Evolutionary conservation across 2,888 invertebrate species (phyloP).

Genomic region (Cyaniris semiargus): DNA sequence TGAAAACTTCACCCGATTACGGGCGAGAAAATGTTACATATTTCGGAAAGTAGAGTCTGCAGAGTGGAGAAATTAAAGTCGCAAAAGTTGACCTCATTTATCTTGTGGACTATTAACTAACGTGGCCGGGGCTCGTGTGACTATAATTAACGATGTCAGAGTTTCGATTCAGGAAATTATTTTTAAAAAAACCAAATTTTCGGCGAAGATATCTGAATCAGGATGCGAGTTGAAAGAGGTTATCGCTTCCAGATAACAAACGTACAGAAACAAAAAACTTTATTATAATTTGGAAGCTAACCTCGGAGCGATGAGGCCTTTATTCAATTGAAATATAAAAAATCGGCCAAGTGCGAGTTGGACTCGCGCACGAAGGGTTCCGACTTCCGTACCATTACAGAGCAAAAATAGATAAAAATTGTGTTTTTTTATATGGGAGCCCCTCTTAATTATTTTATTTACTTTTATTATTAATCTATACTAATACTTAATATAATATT

Average conservation of each 20-base stretch:
- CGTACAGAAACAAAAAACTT: background rate
- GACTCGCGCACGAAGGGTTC: no score
- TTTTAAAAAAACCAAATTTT: background rate
- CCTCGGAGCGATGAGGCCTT: background rate
- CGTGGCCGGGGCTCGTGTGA: background rate
- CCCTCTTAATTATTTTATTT: no score
- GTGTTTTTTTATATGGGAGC: no score
- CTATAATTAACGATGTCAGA: background rate
- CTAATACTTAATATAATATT: no score
- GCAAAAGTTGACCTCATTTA: background rate
- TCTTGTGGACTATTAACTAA: background rate
- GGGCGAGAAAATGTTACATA: background rate
- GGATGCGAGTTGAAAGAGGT: conserved; percentile 18
- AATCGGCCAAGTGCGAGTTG: no score
- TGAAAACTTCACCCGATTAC: background rate
- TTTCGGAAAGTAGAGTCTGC: background rate
- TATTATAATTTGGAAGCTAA: background rate
- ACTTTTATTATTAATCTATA: no score
- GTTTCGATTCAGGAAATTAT: background rate
- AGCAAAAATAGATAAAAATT: no score
- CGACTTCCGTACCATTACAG: no score
- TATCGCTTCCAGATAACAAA: background rate
- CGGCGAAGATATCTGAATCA: background rate
- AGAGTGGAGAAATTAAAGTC: background rate
- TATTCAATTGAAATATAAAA: background rate